Percentiles rank a stretch among this genome's conserved stretches.
phyloP scores from a whole-genome alignment of 2,797 vertebrate genomes.

The Coluber constrictor region DNA sequence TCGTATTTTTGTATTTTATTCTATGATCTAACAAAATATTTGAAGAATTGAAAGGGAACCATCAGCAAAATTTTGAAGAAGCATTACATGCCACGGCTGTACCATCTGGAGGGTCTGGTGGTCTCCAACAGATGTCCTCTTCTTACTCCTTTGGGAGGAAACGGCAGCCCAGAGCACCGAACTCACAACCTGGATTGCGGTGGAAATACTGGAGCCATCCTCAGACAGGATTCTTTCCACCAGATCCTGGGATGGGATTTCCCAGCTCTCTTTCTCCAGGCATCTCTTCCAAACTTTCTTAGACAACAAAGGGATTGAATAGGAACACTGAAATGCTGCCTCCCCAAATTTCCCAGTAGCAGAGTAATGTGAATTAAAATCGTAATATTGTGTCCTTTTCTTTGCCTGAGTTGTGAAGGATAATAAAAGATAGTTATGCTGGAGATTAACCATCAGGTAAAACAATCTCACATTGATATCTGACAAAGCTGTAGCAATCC shows the following conservation, averaged over 20 bases:
- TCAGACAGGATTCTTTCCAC: not conserved
- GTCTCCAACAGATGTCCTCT: no score
- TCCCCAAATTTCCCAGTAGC: not conserved
- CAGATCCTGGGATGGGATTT: not conserved
- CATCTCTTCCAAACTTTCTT: not conserved
- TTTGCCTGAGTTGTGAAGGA: not conserved
- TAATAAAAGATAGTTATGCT: not conserved
- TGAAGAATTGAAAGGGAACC: no score
- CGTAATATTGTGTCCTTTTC: not conserved
- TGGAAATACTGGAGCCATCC: not conserved
- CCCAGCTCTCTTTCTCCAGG: not conserved
- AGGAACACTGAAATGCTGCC: not conserved
- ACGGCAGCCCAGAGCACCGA: no score
- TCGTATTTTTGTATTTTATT: no score
- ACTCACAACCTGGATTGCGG: no score
- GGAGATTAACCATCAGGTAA: not conserved
- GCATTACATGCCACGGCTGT: no score
- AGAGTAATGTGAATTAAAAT: not conserved
- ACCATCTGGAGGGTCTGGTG: no score
- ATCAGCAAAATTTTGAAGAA: no score
- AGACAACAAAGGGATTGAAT: not conserved
- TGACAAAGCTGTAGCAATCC: not conserved
- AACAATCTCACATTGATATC: not conserved
- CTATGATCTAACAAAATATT: no score
- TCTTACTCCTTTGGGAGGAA: no score